phyloP scores from a whole-genome alignment of 2,113 vertebrate genomes.

The Phoxinus phoxinus region DNA sequence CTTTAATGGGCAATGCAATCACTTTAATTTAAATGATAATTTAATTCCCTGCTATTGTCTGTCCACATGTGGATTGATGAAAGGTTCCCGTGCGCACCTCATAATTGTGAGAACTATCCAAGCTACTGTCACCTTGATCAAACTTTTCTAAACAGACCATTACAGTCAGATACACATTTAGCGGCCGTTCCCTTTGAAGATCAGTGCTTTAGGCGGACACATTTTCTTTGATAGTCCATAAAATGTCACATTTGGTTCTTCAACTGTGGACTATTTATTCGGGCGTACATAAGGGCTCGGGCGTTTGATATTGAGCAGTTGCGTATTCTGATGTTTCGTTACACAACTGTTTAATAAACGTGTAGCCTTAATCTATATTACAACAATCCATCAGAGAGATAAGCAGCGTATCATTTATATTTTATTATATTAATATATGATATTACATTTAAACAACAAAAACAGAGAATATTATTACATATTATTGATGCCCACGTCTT shows the following conservation, averaged over 20 bases:
- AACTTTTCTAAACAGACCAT: slow-evolving; percentile 51
- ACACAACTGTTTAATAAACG: neutral
- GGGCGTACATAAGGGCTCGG: neutral
- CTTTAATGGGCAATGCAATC: slow-evolving; percentile 56
- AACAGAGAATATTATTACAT: neutral
- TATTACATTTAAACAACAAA: neutral
- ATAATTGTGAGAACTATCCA: slow-evolving; percentile 40
- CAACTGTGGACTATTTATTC: neutral
- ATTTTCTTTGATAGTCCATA: slow-evolving; percentile 5
- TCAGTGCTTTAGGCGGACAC: neutral
- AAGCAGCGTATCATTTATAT: no score
- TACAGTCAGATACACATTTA: slow-evolving; percentile 45
- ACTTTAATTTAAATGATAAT: slow-evolving; percentile 68
- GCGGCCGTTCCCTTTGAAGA: neutral
- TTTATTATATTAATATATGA: neutral
- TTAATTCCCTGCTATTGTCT: slow-evolving; percentile 57
- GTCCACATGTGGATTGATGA: slow-evolving; percentile 58
- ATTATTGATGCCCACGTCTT: neutral
- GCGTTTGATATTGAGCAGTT: slow-evolving; percentile 4
- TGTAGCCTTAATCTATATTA: neutral
- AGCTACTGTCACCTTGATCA: slow-evolving; percentile 62
- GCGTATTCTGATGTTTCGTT: neutral
- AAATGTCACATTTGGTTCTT: neutral
- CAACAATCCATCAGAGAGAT: neutral
- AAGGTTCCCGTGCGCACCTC: slow-evolving; percentile 55